Percentiles rank a stretch among this genome's conserved stretches.
phyloP scores from a whole-genome alignment of 2,113 vertebrate species.

The Neomonachus schauinslandi region DNA sequence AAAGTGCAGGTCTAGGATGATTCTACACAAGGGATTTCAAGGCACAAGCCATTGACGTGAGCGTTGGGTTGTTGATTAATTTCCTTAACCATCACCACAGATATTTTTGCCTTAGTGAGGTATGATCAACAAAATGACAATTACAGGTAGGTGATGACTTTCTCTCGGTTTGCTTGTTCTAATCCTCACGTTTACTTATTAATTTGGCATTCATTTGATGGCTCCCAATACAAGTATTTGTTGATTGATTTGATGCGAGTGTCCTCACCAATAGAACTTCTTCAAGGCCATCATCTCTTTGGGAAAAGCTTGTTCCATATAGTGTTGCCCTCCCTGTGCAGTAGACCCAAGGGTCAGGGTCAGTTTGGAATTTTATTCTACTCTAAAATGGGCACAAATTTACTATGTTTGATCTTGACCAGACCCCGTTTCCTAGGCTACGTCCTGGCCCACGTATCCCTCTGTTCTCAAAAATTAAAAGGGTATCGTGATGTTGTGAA shows the following conservation, averaged over 20 bases:
- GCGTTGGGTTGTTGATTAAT: neutral
- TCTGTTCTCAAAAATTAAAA: slow-evolving; percentile 6
- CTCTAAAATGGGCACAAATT: neutral
- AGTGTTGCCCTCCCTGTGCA: neutral
- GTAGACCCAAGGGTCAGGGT: neutral
- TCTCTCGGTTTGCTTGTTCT: neutral
- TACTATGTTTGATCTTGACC: neutral
- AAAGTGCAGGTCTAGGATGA: neutral
- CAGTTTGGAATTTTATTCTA: neutral
- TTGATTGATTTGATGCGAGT: neutral
- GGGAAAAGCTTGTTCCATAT: neutral
- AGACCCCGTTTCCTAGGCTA: neutral
- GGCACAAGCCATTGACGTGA: neutral
- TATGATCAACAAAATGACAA: slow-evolving; percentile 96
- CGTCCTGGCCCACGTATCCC: neutral
- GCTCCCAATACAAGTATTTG: neutral
- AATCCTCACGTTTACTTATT: neutral
- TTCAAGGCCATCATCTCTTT: neutral
- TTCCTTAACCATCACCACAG: slow-evolving; percentile 91
- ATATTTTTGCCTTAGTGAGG: slow-evolving; percentile 99
- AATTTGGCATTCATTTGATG: neutral
- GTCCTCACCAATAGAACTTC: neutral
- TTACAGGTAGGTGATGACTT: slow-evolving; percentile 92
- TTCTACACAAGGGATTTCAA: neutral
- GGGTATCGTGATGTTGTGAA: neutral